Conservation (phyloP, 2,113 vertebrate genomes). For the Sylvilagus bachmani region DNA sequence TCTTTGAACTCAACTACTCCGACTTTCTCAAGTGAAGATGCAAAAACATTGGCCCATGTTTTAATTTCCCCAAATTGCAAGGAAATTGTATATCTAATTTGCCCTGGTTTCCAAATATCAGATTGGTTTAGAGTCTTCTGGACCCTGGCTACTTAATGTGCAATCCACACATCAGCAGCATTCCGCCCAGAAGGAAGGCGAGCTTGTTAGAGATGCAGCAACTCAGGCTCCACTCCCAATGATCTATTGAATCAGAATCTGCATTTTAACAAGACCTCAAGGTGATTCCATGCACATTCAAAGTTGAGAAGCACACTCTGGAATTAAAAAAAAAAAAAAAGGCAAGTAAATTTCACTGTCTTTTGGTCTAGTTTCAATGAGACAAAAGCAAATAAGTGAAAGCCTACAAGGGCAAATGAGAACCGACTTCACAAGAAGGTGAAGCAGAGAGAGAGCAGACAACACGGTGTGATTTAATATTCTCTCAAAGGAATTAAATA, state of each 20-base stretch:
- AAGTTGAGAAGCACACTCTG: background rate
- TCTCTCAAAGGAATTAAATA: conserved; percentile 12
- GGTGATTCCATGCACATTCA: background rate
- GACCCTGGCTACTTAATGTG: background rate
- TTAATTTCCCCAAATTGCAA: background rate
- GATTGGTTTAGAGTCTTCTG: background rate
- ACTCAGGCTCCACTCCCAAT: background rate
- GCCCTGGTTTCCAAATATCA: background rate
- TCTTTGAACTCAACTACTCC: background rate
- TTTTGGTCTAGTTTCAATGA: conserved; percentile 11
- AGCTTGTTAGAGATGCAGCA: background rate
- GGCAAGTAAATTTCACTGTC: background rate
- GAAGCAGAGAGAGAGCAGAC: background rate
- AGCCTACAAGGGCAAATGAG: background rate
- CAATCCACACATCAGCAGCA: background rate
- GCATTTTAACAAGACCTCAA: conserved; percentile 33
- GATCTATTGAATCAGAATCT: conserved; percentile 28
- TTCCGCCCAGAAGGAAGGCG: no score
- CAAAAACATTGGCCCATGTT: background rate
- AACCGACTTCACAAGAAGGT: background rate
- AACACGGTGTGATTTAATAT: background rate
- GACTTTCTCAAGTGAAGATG: background rate
- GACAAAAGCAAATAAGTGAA: conserved; percentile 10
- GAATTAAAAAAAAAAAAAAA: conserved; percentile 44
- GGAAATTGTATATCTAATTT: background rate